Conservation (phyloP, 2,113 vertebrate species). For the Psittacus erithacus region DNA sequence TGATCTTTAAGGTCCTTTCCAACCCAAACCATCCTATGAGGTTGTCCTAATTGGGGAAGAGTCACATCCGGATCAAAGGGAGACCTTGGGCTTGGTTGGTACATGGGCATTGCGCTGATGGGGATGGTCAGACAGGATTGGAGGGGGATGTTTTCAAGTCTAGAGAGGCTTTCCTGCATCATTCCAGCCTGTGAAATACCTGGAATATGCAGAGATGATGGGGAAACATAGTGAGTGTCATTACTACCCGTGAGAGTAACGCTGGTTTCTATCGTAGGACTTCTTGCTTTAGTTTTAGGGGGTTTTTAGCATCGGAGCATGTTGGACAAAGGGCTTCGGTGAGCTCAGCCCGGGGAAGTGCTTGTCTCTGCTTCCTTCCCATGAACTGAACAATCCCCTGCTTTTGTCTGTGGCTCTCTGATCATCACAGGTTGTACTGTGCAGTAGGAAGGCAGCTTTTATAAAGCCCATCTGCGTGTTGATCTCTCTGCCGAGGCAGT, state of each 20-base stretch:
- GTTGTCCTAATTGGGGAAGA: not conserved
- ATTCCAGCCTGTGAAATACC: accelerated
- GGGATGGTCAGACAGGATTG: not conserved
- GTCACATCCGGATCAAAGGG: accelerated
- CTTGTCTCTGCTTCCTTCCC: not conserved
- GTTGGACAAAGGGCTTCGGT: not conserved
- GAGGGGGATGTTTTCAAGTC: not conserved
- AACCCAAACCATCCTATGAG: not conserved
- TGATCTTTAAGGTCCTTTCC: not conserved
- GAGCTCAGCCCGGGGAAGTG: not conserved
- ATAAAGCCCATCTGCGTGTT: not conserved
- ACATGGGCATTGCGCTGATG: accelerated
- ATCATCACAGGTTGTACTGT: not conserved
- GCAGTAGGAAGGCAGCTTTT: not conserved
- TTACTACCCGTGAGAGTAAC: not conserved
- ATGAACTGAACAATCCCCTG: not conserved
- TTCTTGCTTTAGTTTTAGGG: not conserved
- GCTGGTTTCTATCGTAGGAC: not conserved
- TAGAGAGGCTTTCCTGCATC: not conserved
- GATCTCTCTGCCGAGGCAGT: not conserved
- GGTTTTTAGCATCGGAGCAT: not conserved
- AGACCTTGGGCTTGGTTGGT: not conserved
- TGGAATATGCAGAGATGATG: not conserved
- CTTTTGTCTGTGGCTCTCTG: slow-evolving; percentile 46
- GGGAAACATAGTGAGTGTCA: accelerated